Conservation (phyloP, 1,140 invertebrate genomes). For the Copidosoma floridanum region DNA sequence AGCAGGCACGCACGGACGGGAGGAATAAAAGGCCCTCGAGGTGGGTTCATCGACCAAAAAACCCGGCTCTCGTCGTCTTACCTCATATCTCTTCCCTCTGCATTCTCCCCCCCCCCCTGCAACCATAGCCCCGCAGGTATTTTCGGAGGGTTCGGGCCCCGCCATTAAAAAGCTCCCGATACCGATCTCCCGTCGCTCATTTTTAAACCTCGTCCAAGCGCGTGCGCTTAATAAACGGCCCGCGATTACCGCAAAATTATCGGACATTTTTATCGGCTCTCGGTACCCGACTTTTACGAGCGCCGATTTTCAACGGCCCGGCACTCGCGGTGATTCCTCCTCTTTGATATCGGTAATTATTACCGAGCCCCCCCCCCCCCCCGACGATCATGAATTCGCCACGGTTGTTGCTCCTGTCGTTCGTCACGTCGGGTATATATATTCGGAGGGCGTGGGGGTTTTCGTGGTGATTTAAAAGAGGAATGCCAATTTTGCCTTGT, state of each 20-base stretch:
- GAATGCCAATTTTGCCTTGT: no score
- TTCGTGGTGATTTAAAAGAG: no score
- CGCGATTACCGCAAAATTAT: neutral
- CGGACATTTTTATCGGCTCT: neutral
- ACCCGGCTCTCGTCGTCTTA: slow-evolving; percentile 8
- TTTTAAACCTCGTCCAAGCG: neutral
- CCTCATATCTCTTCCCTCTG: neutral
- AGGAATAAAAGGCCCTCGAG: no score
- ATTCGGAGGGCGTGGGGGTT: no score
- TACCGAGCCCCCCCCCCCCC: no score
- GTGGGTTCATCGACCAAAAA: slow-evolving; percentile 9
- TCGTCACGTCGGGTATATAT: neutral
- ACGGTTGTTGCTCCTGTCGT: neutral
- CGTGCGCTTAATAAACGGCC: neutral
- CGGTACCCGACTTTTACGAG: neutral
- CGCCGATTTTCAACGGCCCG: neutral
- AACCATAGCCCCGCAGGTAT: no score
- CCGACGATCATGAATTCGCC: neutral
- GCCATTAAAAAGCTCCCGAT: slow-evolving; percentile 1
- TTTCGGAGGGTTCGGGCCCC: neutral
- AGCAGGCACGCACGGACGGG: no score
- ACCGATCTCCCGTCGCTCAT: neutral
- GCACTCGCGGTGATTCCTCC: no score
- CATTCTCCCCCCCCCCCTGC: neutral
- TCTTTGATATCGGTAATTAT: neutral